A percentile compares a stretch with the other conserved stretches of the same genome.
Evolutionary conservation across 2,113 vertebrate species (phyloP).

Genomic region (Eulacestoma nigropectus): DNA sequence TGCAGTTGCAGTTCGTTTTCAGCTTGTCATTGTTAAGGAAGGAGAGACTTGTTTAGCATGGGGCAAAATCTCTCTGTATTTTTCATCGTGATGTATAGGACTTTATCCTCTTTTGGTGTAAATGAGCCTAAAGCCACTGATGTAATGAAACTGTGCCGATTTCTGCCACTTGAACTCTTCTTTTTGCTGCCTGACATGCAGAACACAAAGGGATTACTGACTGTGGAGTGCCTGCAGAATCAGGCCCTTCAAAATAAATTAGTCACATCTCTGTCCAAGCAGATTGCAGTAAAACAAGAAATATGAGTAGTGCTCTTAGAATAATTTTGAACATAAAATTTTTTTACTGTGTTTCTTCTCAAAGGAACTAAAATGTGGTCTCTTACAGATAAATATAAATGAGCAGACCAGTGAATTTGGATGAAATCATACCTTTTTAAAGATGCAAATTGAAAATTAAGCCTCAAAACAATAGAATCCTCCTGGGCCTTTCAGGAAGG

Average conservation of each 20-base stretch:
- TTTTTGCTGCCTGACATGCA: background rate
- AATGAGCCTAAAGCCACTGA: background rate
- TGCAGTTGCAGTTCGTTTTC: background rate
- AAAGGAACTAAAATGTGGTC: conserved; percentile 56
- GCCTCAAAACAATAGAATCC: conserved; percentile 47
- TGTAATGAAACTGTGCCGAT: background rate
- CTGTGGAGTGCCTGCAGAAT: conserved; percentile 24
- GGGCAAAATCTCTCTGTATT: background rate
- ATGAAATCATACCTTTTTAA: conserved; percentile 64
- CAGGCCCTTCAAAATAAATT: conserved; percentile 51
- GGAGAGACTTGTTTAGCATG: background rate
- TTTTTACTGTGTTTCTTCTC: background rate
- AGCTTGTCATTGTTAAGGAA: background rate
- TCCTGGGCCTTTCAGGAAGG: background rate
- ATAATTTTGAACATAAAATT: conserved; percentile 2
- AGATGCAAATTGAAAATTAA: conserved; percentile 71
- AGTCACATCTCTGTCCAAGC: conserved; percentile 13
- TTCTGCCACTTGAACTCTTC: conserved; percentile 36
- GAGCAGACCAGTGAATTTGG: conserved; percentile 56
- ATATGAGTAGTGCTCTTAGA: background rate
- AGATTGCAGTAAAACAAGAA: conserved; percentile 18
- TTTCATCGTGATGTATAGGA: background rate
- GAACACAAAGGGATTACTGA: conserved; percentile 38
- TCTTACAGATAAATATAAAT: conserved; percentile 63
- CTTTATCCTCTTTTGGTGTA: background rate